A percentile compares a stretch with the other conserved stretches of the same genome.
Evolutionary conservation across 2,113 vertebrate species (phyloP).

Genomic region (Myiozetetes cayanensis): DNA sequence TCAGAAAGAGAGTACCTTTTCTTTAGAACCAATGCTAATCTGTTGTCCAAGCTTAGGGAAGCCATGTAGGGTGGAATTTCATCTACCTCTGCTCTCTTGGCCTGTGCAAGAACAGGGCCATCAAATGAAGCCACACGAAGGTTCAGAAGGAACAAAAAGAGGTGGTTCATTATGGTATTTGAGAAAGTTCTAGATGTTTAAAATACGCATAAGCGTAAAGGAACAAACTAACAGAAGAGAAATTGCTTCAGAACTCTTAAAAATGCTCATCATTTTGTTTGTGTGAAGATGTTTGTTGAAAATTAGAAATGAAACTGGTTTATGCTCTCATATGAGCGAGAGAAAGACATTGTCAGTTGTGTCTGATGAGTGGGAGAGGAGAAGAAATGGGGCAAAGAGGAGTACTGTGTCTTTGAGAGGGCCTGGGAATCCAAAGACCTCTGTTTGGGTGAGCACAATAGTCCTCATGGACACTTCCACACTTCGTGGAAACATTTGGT

Average conservation of each 20-base stretch:
- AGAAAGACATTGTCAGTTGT: not conserved
- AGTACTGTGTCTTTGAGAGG: not conserved
- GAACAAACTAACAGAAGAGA: not conserved
- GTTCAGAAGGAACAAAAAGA: not conserved
- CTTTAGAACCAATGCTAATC: not conserved
- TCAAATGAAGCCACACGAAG: not conserved
- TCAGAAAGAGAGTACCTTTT: not conserved
- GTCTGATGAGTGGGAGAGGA: not conserved
- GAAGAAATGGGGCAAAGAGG: not conserved
- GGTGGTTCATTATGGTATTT: not conserved
- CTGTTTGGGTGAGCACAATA: rapidly evolving
- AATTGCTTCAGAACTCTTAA: not conserved
- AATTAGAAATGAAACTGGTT: not conserved
- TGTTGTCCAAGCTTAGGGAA: not conserved
- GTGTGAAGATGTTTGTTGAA: not conserved
- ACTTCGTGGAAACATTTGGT: not conserved
- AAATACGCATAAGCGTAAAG: not conserved
- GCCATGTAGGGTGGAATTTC: not conserved
- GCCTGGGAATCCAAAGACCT: not conserved
- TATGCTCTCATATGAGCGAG: not conserved
- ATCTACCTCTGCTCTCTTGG: not conserved
- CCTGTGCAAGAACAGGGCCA: not conserved
- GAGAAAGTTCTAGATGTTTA: not conserved
- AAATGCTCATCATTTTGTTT: not conserved
- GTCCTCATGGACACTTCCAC: not conserved